A percentile compares a stretch with the other conserved stretches of the same genome.
Evolutionary conservation across 2,113 vertebrate species (phyloP).

Genomic region (Deroptyus accipitrinus): DNA sequence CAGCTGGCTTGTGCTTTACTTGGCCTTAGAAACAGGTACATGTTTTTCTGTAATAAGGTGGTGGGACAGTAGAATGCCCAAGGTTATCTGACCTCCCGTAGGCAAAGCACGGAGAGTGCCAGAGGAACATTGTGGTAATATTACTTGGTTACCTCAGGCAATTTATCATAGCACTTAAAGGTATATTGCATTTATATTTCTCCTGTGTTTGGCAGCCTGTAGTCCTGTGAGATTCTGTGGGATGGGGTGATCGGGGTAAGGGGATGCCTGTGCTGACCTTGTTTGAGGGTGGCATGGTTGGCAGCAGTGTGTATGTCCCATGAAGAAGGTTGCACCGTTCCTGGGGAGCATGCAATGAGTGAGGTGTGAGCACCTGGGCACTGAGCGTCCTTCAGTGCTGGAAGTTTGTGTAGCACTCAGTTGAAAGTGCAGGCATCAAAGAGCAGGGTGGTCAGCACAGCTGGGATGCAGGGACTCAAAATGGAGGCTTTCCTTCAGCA

Average conservation of each 20-base stretch:
- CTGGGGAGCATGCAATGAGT: background rate
- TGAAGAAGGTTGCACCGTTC: fast-evolving
- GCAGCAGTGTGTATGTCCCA: fast-evolving
- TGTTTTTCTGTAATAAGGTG: background rate
- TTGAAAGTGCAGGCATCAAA: background rate
- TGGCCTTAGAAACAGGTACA: background rate
- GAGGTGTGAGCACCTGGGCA: fast-evolving
- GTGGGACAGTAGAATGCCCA: background rate
- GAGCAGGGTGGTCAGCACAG: fast-evolving
- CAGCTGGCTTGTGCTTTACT: background rate
- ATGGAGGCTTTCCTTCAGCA: background rate
- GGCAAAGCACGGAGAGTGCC: background rate
- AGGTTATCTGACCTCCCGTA: background rate
- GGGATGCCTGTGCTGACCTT: background rate
- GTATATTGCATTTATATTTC: background rate
- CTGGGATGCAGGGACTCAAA: background rate
- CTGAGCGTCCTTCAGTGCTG: background rate
- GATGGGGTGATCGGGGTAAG: background rate
- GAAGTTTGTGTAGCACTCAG: background rate
- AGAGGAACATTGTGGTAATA: background rate
- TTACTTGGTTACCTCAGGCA: background rate
- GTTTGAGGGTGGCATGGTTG: fast-evolving
- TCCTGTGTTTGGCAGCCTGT: background rate
- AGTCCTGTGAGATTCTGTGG: background rate
- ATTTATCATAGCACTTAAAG: background rate